Conservation (phyloP, 2,113 vertebrate genomes). For the Notechis scutatus region DNA sequence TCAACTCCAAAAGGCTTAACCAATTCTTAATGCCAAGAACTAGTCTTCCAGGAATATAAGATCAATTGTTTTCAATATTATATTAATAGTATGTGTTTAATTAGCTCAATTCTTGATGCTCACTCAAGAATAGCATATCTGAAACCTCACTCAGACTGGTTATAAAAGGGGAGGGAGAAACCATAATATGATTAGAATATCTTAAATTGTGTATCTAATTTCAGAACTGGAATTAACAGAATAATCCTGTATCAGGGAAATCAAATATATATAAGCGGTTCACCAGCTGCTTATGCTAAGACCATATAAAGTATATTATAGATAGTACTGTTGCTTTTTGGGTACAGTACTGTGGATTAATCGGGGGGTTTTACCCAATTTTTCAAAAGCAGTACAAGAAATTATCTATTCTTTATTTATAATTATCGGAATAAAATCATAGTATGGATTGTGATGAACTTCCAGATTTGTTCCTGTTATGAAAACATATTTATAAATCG, state of each 20-base stretch:
- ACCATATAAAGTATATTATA: not conserved
- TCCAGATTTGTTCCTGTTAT: not conserved
- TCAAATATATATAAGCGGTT: not conserved
- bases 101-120: slow-evolving; percentile 43
- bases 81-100: slow-evolving; percentile 49
- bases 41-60: slow-evolving; percentile 54
- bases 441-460: not conserved
- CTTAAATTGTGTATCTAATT: slow-evolving; percentile 27
- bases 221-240: not conserved
- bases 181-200: slow-evolving; percentile 18
- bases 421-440: not conserved
- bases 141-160: slow-evolving; percentile 9
- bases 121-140: slow-evolving; percentile 32
- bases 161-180: not conserved
- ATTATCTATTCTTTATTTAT: not conserved
- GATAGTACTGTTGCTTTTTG: not conserved
- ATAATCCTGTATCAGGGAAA: not conserved
- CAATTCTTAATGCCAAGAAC: slow-evolving; percentile 42
- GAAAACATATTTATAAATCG: fast-evolving
- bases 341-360: not conserved
- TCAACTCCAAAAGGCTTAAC: slow-evolving; percentile 49
- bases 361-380: not conserved
- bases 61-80: slow-evolving; percentile 52
- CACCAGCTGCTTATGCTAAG: not conserved
- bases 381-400: not conserved